Base-by-base conservation (phyloP, 2,113 vertebrate genomes). In the Colius striatus region DNA sequence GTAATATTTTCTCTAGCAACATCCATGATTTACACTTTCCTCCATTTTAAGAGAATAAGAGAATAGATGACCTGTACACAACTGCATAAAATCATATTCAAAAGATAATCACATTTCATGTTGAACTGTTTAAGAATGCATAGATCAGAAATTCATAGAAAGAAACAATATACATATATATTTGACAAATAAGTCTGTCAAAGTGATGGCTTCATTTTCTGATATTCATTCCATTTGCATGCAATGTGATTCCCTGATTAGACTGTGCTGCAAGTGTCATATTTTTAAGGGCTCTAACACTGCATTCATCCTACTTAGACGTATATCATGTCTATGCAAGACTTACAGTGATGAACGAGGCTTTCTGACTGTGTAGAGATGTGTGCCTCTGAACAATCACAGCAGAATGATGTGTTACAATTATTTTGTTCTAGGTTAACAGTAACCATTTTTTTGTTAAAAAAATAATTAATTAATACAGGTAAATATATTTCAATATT, bases 1-100 rank as follows among this genome's bases (percentile, higher is more conserved):
- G 85, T 67, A 77, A 60, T 88, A 91, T 79, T 91, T 95, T 91
- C 54, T 90, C 10, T 41, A 47, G 79, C 63, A 92, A 63, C 27
- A 66, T 62, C 27, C 26, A 6, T 60, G 79, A 92, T 83, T 90
- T 94, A 77, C 32, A n/a, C 20, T 71, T 95, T 58, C 51, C 26
- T 95, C 63, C 55, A 83, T 95, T 77, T 88, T 78, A 82, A 80
- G 50, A 91, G 71, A 95, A 80, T 13, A 27, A 77, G 51, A 93
- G 34, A 96, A 88, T 94, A 94, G 95, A 97, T 93, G 60, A 91
- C 85, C 87, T 93, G 82, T 95, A 91, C 84, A 84, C 10, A 95
- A 38, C 29, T 67, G 67, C 29, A 79, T 83, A 77, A 92, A 95
- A 87, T 93, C 53, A 25, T 91, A 67, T 80, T 85, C 41, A 90